Evolutionary conservation across 1,140 invertebrate species (phyloP).

Genomic region (Atta texana): DNA sequence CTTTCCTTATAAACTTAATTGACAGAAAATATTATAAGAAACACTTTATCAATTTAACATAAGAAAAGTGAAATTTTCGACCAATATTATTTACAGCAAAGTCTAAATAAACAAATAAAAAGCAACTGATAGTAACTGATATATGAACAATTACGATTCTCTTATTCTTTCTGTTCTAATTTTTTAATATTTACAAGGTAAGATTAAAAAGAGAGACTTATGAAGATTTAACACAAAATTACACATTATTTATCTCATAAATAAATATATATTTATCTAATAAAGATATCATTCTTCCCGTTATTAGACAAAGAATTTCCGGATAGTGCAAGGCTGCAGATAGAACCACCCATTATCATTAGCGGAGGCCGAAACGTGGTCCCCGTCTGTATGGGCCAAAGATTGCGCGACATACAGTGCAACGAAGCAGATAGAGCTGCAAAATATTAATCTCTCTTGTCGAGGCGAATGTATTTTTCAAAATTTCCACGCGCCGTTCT

Average conservation of each 20-base stretch:
- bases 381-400: slow-evolving; percentile 24
- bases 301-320: slow-evolving; percentile 33
- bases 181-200: background rate
- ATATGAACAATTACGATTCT: background rate
- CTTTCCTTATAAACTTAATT: too few species aligned
- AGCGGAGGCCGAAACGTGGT: slow-evolving; percentile 63
- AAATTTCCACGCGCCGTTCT: slow-evolving; percentile 84
- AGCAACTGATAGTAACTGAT: background rate
- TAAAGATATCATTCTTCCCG: slow-evolving; percentile 52
- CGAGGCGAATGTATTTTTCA: slow-evolving; percentile 85
- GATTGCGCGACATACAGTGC: slow-evolving; percentile 42
- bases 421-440: slow-evolving; percentile 71
- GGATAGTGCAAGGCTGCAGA: background rate
- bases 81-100: background rate
- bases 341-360: slow-evolving; percentile 77
- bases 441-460: slow-evolving; percentile 84
- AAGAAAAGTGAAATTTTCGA: background rate
- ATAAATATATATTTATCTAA: slow-evolving; percentile 22
- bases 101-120: background rate
- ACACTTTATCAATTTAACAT: too few species aligned
- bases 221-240: background rate
- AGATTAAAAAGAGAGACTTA: background rate
- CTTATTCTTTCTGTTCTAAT: background rate
- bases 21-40: too few species aligned
- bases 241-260: background rate